These are phyloP conservation scores for Actinopyga echinites DNA, from an alignment of 53 echinoderm and acorn worm species.

Conservation along the genomic window DNA sequence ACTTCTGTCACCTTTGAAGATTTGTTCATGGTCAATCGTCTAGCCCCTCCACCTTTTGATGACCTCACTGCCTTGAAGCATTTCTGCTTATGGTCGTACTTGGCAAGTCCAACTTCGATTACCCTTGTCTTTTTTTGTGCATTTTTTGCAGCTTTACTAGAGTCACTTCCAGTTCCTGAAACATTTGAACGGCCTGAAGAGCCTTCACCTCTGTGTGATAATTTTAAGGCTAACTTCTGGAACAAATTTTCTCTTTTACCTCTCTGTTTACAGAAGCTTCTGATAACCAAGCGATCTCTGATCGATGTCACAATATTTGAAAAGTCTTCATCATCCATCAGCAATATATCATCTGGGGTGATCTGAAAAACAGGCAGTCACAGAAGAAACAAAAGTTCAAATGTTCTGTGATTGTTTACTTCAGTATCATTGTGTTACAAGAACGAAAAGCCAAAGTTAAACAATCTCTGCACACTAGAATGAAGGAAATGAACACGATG, in stretches of 20 bases:
- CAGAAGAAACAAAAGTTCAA: background rate
- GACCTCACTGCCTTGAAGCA: background rate
- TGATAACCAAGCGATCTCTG: background rate
- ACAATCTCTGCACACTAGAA: background rate
- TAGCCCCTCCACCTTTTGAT: background rate
- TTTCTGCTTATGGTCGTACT: background rate
- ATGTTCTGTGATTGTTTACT: background rate
- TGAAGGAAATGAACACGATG: no score
- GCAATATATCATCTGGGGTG: background rate
- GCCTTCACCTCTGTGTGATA: background rate
- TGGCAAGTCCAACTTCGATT: constrained; percentile 5
- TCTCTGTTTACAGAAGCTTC: background rate
- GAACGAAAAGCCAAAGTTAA: background rate
- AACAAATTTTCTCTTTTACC: background rate
- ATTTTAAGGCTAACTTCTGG: background rate
- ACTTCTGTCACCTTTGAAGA: background rate
- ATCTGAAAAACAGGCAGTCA: background rate
- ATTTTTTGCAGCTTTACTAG: background rate
- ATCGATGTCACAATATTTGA: background rate
- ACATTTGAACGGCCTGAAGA: background rate
- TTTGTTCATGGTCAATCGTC: background rate
- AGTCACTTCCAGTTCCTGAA: background rate
- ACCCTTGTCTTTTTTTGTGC: background rate
- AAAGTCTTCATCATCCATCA: background rate
- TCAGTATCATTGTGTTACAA: background rate